These are phyloP conservation scores for Pseudococcus jackbeardsleyi DNA, from an alignment of 2,888 invertebrate species.

Conservation along the genomic window DNA sequence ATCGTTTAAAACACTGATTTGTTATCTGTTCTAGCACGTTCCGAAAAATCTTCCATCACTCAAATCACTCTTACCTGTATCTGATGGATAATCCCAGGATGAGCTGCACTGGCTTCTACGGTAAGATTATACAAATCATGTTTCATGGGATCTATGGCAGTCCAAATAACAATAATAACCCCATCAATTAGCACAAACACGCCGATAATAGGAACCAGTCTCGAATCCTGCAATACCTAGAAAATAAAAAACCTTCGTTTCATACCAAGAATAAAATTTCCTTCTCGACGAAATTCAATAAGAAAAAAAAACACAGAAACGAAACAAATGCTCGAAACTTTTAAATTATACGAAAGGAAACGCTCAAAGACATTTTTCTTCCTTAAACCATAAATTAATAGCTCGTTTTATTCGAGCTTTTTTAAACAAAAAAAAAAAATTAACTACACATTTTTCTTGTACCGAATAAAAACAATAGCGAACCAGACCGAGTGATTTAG, in stretches of 20 bases:
- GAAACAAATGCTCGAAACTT: constrained; percentile 6
- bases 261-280: neutral
- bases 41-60: neutral
- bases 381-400: neutral
- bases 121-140: constrained; percentile 86
- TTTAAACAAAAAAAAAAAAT: neutral
- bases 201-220: constrained; percentile 86
- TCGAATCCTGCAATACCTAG: constrained; percentile 87
- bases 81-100: constrained; percentile 52
- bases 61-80: constrained; percentile 25
- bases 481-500: neutral
- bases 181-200: constrained; percentile 86
- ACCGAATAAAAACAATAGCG: constrained; percentile 2
- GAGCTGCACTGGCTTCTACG: constrained; percentile 77
- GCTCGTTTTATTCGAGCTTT: neutral
- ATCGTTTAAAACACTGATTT: too few relatives aligned
- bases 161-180: constrained; percentile 87
- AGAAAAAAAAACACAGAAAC: neutral
- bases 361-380: neutral
- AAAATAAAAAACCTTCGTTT: constrained; percentile 65
- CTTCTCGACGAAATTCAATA: neutral
- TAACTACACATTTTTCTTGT: constrained; percentile 18
- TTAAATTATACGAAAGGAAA: constrained; percentile 22
- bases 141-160: constrained; percentile 88
- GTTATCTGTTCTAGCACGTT: too few relatives aligned